Evolutionary conservation across 1,140 invertebrate genomes (phyloP), one percentile per base, ranked within the genome.

Genomic region (Leptopilina boulardi): DNA sequence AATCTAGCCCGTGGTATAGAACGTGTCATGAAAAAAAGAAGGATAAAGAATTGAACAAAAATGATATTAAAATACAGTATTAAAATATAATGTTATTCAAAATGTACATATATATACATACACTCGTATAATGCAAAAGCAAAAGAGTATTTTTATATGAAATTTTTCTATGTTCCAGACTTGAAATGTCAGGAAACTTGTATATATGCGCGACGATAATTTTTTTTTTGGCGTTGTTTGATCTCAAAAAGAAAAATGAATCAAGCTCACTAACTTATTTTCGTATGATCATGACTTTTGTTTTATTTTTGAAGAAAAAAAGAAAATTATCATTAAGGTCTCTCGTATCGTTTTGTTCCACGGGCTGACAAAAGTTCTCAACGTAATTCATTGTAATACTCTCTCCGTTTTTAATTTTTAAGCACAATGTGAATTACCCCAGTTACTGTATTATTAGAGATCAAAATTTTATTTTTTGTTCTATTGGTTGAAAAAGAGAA

Each of bases 131-230:
- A 83, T 82, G 87, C 82, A 78, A 84, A 77, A 70, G 82, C 74
- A 79, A 82, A 38, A 78, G 82, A 73, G 88, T 90, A 90, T 91
- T 90, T 90, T 90, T 90, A 90, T 90, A 91, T 84, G 85, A 91
- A 90, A 91, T 89, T 90, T 38, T 90, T 89, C 84, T 88, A 89
- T 82, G 81, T 38, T 84, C 84, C 83, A 82, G 80, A 81, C 42
- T 21, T 71, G 70, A 44, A 75, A 70, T 59, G 19, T 42, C 76
- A 78, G 77, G 74, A 77, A 80, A 8, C 26, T 66, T 77, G 80
- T 79, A 81, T 73, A 78, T 81, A 80, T 41, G 72, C 70, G 70
- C 81, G 78, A 77, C 77, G 21, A 34, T 13, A 56, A 74, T 70
- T 70, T 51, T 75, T 44, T 42, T 73, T 21, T 30, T 78, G n/a